Evolutionary conservation across 2,113 vertebrate genomes (phyloP).

Genomic region (Dasyurus viverrinus): DNA sequence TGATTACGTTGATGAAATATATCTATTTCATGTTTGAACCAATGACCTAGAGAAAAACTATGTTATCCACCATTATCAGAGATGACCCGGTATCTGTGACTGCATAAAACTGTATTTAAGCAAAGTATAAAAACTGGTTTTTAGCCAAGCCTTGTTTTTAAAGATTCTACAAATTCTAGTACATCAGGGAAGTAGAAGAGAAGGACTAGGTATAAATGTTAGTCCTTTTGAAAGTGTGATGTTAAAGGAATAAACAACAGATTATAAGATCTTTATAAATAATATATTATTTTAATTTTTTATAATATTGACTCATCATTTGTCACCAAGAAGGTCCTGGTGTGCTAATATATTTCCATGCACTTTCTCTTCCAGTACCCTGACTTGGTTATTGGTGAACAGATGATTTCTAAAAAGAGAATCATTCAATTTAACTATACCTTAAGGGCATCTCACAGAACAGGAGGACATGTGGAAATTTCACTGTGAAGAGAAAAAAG

Average conservation of each 20-base stretch:
- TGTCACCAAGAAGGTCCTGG: neutral
- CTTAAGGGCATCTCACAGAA: neutral
- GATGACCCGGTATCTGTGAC: neutral
- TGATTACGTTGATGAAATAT: constrained; percentile 31
- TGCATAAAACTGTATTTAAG: constrained; percentile 7
- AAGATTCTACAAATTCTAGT: constrained; percentile 53
- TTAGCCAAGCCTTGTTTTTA: constrained; percentile 27
- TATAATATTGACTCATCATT: constrained; percentile 1
- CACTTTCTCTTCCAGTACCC: neutral
- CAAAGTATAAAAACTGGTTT: constrained; percentile 13
- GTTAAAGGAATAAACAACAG: neutral
- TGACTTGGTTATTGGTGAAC: neutral
- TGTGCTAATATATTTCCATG: neutral
- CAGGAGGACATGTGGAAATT: neutral
- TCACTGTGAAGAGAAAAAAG: neutral
- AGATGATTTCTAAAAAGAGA: constrained; percentile 5
- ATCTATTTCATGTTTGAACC: constrained; percentile 43
- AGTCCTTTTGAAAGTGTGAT: neutral
- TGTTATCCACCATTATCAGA: neutral
- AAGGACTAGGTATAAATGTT: constrained; percentile 16
- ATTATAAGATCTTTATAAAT: neutral
- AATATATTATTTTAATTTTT: neutral
- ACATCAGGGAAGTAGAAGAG: neutral
- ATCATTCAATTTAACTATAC: neutral
- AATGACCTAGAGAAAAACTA: constrained; percentile 36